Evolutionary conservation across 1,140 invertebrate genomes (phyloP).

Genomic region (Leptonema lineaticorne): DNA sequence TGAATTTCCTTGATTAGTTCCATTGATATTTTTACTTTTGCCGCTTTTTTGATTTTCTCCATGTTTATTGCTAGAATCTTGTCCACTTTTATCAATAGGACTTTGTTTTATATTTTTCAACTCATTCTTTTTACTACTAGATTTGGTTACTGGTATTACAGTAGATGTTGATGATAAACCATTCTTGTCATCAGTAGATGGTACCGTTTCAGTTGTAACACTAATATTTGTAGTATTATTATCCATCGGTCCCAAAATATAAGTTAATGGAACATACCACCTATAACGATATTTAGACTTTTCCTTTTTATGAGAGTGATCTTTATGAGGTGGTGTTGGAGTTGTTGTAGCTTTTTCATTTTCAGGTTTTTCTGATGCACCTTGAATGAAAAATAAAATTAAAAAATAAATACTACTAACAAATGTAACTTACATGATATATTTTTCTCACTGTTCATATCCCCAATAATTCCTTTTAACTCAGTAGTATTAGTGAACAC

Average conservation of each 20-base stretch:
- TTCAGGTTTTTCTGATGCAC: conserved; percentile 24
- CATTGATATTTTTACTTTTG: neutral
- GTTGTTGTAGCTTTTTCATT: conserved; percentile 23
- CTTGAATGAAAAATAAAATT: neutral
- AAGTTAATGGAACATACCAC: conserved; percentile 79
- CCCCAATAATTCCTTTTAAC: conserved; percentile 14
- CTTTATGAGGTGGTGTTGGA: conserved; percentile 20
- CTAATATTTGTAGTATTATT: conserved; percentile 48
- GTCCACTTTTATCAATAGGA: conserved; percentile 9
- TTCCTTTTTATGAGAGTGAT: conserved; percentile 26
- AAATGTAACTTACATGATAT: neutral
- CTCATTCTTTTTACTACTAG: neutral
- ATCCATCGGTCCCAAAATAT: conserved; percentile 49
- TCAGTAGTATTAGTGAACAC: conserved; percentile 13
- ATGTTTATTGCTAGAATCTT: conserved; percentile 47
- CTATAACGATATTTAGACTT: conserved; percentile 55
- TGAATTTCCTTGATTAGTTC: neutral
- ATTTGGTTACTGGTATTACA: neutral
- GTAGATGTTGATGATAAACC: neutral
- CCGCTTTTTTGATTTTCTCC: conserved; percentile 50
- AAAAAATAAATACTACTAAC: neutral
- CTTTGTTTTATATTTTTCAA: conserved; percentile 21
- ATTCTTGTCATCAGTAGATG: too few relatives aligned
- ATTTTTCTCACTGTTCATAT: conserved; percentile 7
- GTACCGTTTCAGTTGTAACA: conserved; percentile 41